Base-by-base conservation (phyloP, 2,113 vertebrate genomes). In the Tragulus kanchil region DNA sequence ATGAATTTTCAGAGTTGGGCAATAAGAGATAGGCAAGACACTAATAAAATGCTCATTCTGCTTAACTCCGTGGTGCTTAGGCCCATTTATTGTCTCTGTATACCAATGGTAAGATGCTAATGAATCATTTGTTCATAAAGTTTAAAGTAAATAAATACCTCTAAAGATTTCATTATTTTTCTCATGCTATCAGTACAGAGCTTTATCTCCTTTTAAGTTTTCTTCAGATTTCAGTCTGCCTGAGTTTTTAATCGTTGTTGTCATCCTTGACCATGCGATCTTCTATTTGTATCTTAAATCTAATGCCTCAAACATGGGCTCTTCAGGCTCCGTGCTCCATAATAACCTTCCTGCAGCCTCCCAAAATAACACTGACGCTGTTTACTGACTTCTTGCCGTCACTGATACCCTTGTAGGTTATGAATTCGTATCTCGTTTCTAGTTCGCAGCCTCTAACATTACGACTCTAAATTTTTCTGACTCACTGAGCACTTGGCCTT, bases 361-460 rank as follows among this genome's bases (percentile, higher is more conserved):
- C 92, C 95, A 61, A 67, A 96, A 96, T 97, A 95, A 98, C 92
- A 64, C 85, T 81, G 73, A 89, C 0, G 8, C 93, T 93, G 81
- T 92, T 93, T 67, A 75, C 96, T 73, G 59, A 95, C 59, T 78
- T 83, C 94, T 85, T 77, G 26, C 75, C 4, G 4, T 86, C 96
- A 75, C 77, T 91, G 85, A 93, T 64, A 93, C 25, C 84, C 79
- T 92, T 17, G 16, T 50, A 87, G 79, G 69, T 90, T 97, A 97
- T 85, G 95, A 88, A 95, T 90, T 97, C 50, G 3, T 95, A 93
- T 96, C 96, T 94, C 13, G 87, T 97, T 96, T 97, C 97, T 73
- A 94, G 77, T 97, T 95, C 26, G 0, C 61, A 91, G 81, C 59
- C 65, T 97, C 96, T 95, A 93, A 73, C 69, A 69, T 96, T 96